Percentiles rank a stretch among this genome's conserved stretches.
These are phyloP conservation scores for Guaruba guarouba DNA, from an alignment of 2,113 vertebrate genomes.

Conservation along the genomic window DNA sequence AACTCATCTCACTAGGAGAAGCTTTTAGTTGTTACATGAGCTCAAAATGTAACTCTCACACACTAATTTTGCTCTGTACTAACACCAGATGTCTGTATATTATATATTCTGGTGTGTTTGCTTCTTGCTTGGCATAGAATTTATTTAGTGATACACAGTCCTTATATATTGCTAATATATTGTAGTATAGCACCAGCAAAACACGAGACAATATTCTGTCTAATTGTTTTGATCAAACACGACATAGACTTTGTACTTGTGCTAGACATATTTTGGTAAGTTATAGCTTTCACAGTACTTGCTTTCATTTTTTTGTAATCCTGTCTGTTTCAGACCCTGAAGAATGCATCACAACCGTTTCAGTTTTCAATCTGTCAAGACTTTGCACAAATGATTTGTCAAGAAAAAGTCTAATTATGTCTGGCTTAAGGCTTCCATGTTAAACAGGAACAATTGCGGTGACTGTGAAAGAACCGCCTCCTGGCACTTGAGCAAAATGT, in stretches of 20 bases:
- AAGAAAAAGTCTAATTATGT: slow-evolving; percentile 59
- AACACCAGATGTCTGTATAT: not conserved
- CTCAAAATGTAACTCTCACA: not conserved
- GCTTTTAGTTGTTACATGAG: not conserved
- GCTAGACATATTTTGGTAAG: slow-evolving; percentile 27
- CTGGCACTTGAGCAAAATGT: slow-evolving; percentile 1
- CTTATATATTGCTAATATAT: slow-evolving; percentile 33
- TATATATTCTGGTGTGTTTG: not conserved
- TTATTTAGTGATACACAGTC: not conserved
- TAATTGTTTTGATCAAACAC: slow-evolving; percentile 57
- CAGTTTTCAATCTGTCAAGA: slow-evolving; percentile 61
- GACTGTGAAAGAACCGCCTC: slow-evolving; percentile 42
- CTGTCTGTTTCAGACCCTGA: slow-evolving; percentile 57
- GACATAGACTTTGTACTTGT: slow-evolving; percentile 11
- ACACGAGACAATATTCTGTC: not conserved
- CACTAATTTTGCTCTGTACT: not conserved
- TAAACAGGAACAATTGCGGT: slow-evolving; percentile 23
- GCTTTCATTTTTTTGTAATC: slow-evolving; percentile 60
- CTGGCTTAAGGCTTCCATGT: slow-evolving; percentile 53
- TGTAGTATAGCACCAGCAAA: slow-evolving; percentile 30
- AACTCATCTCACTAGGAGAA: not conserved
- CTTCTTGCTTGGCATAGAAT: not conserved
- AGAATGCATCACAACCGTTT: slow-evolving; percentile 49
- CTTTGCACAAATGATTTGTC: slow-evolving; percentile 63
- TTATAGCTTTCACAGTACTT: slow-evolving; percentile 34